Evolutionary conservation across 2,888 invertebrate genomes (phyloP), one percentile per base, ranked within the genome.

Genomic region (Steinernema hermaphroditum): DNA sequence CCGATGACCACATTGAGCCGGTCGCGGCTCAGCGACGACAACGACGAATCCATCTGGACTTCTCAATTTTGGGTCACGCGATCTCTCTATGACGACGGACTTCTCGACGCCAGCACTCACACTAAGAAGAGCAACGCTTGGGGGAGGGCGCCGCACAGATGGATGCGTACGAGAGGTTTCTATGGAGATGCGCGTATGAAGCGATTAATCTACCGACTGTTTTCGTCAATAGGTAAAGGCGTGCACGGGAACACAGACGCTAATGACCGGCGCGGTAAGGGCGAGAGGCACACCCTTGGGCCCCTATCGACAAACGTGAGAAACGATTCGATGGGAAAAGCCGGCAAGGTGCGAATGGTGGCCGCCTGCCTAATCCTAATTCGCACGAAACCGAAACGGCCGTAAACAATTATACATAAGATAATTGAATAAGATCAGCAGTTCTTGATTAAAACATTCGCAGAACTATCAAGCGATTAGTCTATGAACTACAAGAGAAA

Each of bases 151-250:
- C 9, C 46, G 46, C 9, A 46, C n/a, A 46, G 22, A 4, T 19
- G 46, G 46, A 46, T 46, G 46, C 16, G n/a, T n/a, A 12, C 29
- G 32, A 62, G 62, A n/a, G 62, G 62, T 62, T 62, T 62, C 62
- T 62, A 62, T 62, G 62, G 62, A 62, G 62, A 62, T 62, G 32
- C 62, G 62, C 62, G 62, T 14, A 32, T 29, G 62, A 29, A 62
- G 29, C 6, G 62, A 62, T 62, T 62, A 62, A 62, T 62, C 62
- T 22, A 22, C 4, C 54, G 22, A 54, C 24, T 62, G 62, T 27
- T 54, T 54, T 37, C 37, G 54, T 34, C 62, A 14, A 62, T 34
- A 62, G 62, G 62, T 62, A 62, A 62, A 34, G 50, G 50, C 24
- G 50, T 24, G 22, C 50, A 50, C n/a, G 24, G 50, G 2, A 12